phyloP scores from a whole-genome alignment of 2,888 invertebrate species.

The Drosophila mayaguana region DNA sequence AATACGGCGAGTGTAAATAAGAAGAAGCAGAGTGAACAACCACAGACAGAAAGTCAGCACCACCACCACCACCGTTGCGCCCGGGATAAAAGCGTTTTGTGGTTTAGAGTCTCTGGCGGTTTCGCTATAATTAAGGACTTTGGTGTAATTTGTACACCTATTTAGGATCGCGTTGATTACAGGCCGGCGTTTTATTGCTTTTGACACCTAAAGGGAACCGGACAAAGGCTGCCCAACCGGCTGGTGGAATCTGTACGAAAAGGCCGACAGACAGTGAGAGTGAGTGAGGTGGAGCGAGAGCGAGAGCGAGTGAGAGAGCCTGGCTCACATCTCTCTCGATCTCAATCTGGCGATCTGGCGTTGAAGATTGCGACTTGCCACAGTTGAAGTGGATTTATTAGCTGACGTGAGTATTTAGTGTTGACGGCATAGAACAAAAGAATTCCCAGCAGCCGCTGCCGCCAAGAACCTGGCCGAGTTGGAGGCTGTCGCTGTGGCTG shows the following conservation, averaged over 20 bases:
- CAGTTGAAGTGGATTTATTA: conserved; percentile 84
- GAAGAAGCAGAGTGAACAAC: conserved; percentile 22
- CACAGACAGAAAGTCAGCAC: conserved; percentile 24
- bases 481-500: not conserved
- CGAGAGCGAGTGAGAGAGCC: not conserved
- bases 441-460: conserved; percentile 27
- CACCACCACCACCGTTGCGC: conserved; percentile 16
- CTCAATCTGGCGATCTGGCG: conserved; percentile 64
- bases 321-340: conserved; percentile 43
- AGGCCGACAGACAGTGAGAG: not conserved
- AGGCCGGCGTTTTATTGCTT: conserved; percentile 85
- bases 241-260: conserved; percentile 59
- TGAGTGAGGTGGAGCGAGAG: not conserved
- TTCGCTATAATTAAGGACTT: conserved; percentile 85
- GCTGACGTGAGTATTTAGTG: conserved; percentile 85
- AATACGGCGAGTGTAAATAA: conserved; percentile 61
- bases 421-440: conserved; percentile 84
- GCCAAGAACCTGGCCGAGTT: no score
- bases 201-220: conserved; percentile 85
- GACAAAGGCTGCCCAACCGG: conserved; percentile 53
- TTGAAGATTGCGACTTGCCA: conserved; percentile 62
- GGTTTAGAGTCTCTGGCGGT: conserved; percentile 76
- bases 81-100: conserved; percentile 59
- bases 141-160: conserved; percentile 85
- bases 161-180: conserved; percentile 86